A percentile compares a stretch with the other conserved stretches of the same genome.
Evolutionary conservation across 2,888 invertebrate genomes (phyloP).

Genomic region (Drosophila rubida): DNA sequence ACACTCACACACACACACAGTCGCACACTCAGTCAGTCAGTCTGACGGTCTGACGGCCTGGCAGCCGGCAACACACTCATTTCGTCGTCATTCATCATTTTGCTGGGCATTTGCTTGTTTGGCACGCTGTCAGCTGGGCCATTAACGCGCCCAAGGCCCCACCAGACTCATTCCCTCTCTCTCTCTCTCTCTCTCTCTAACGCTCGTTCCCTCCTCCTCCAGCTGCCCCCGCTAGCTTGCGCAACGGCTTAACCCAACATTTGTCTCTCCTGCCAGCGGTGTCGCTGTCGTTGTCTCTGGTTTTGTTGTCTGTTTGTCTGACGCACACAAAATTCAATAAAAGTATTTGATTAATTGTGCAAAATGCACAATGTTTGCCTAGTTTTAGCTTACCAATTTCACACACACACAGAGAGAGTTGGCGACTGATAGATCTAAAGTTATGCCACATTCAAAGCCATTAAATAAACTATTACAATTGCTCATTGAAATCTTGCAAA

Average conservation of each 20-base stretch:
- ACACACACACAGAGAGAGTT: neutral
- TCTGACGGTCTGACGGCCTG: neutral
- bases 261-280: slow-evolving; percentile 27
- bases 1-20: slow-evolving; percentile 4
- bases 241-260: slow-evolving; percentile 60
- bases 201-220: neutral
- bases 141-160: slow-evolving; percentile 63
- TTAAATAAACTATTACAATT: slow-evolving; percentile 6
- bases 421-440: neutral
- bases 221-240: slow-evolving; percentile 31
- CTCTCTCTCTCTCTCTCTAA: neutral
- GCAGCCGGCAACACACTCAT: neutral
- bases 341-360: slow-evolving; percentile 76
- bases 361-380: slow-evolving; percentile 70
- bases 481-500: neutral
- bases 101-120: slow-evolving; percentile 55
- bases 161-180: slow-evolving; percentile 3
- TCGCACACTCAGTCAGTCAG: neutral
- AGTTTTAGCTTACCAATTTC: slow-evolving; percentile 63
- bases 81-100: slow-evolving; percentile 63
- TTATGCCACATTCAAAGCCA: neutral
- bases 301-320: slow-evolving; percentile 56
- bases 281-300: slow-evolving; percentile 31
- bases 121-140: slow-evolving; percentile 73
- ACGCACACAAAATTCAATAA: slow-evolving; percentile 65